Evolutionary conservation across 2,113 vertebrate species (phyloP).

Genomic region (Dinomys branickii): DNA sequence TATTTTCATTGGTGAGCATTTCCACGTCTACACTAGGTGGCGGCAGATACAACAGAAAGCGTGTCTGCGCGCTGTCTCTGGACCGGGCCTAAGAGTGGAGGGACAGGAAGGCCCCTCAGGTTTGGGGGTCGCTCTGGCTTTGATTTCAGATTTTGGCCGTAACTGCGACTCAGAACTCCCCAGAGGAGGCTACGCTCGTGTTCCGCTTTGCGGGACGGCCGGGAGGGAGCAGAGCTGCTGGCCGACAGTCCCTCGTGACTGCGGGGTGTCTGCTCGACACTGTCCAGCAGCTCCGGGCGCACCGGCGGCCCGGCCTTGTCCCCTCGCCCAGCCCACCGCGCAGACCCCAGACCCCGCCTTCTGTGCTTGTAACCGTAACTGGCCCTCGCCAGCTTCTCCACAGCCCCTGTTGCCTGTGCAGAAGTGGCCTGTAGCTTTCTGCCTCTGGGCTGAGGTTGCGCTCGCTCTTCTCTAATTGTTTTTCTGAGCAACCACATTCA

Average conservation of each 20-base stretch:
- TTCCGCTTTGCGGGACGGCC: neutral
- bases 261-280: too few relatives aligned
- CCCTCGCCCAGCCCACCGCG: too few relatives aligned
- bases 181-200: neutral
- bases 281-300: too few relatives aligned
- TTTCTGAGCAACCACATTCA: neutral
- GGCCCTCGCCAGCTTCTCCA: too few relatives aligned
- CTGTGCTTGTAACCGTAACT: too few relatives aligned
- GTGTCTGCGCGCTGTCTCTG: neutral
- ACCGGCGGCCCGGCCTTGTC: too few relatives aligned
- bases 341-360: too few relatives aligned
- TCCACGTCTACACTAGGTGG: constrained; percentile 82
- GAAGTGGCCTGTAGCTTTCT: too few relatives aligned
- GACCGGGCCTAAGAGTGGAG: neutral
- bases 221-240: neutral
- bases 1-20: constrained; percentile 45
- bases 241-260: neutral
- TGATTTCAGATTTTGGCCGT: neutral
- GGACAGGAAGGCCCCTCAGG: neutral
- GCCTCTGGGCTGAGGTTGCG: too few relatives aligned
- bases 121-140: neutral
- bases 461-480: neutral
- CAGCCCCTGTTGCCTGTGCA: too few relatives aligned
- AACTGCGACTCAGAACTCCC: neutral
- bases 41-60: constrained; percentile 81